phyloP scores from a whole-genome alignment of 2,113 vertebrate species.

The Cyprinodon brontotheroides region DNA sequence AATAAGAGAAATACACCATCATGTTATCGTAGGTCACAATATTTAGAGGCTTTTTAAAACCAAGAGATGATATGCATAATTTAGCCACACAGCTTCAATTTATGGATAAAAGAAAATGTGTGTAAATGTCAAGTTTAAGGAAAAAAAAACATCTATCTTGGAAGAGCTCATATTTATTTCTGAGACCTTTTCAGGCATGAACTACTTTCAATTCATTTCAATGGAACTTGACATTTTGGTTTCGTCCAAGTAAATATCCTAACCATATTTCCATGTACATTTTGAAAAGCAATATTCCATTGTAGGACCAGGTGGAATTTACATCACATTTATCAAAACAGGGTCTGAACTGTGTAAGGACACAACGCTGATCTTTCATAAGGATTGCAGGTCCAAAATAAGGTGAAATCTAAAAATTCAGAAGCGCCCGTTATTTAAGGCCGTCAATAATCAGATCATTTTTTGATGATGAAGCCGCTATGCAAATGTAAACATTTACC shows the following conservation, averaged over 20 bases:
- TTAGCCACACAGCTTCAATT: constrained; percentile 10
- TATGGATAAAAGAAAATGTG: neutral
- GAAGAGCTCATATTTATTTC: constrained; percentile 12
- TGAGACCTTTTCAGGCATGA: constrained; percentile 2
- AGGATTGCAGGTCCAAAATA: too few relatives aligned
- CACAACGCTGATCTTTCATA: neutral
- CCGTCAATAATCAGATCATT: too few relatives aligned
- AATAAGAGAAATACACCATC: constrained; percentile 9
- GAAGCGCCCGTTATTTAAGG: too few relatives aligned
- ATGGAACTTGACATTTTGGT: neutral
- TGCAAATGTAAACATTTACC: too few relatives aligned
- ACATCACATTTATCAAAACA: neutral
- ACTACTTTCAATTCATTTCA: neutral
- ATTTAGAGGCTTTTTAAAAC: neutral
- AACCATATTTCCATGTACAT: neutral
- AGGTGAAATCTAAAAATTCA: too few relatives aligned
- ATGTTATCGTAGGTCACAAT: constrained; percentile 23
- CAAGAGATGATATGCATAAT: neutral
- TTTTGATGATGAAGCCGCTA: too few relatives aligned
- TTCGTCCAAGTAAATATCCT: neutral
- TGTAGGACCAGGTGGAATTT: neutral
- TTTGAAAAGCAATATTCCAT: neutral
- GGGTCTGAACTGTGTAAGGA: neutral
- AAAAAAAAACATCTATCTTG: constrained; percentile 5
- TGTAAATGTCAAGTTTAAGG: constrained; percentile 11